A percentile compares a stretch with the other conserved stretches of the same genome.
Conservation (phyloP, 2,797 vertebrate species). For the Cichlasoma orientale region DNA sequence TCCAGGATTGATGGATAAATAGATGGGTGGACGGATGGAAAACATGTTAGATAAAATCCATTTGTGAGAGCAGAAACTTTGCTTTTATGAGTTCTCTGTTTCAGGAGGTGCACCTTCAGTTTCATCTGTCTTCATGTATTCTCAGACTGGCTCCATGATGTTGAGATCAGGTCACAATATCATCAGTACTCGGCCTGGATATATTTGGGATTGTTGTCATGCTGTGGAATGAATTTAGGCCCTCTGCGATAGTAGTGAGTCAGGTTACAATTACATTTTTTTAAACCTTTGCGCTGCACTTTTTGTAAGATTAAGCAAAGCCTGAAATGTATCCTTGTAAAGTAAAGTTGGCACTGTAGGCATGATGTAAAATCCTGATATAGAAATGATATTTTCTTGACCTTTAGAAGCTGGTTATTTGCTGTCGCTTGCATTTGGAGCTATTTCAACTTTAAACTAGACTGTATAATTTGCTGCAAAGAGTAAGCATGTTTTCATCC, state of each 20-base stretch:
- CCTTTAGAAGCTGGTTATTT: neutral
- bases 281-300: neutral
- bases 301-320: neutral
- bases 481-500: slow-evolving; percentile 15
- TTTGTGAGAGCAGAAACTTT: too few relatives aligned
- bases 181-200: neutral
- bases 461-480: slow-evolving; percentile 15
- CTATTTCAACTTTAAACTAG: slow-evolving; percentile 10
- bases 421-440: neutral
- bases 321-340: neutral
- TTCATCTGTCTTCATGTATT: neutral
- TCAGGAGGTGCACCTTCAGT: too few relatives aligned
- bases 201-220: neutral
- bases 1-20: neutral
- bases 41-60: neutral
- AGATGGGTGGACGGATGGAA: neutral
- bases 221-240: neutral
- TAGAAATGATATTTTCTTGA: neutral
- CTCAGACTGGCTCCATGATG: neutral
- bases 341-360: neutral
- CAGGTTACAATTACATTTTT: neutral
- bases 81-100: neutral
- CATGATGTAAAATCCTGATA: neutral
- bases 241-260: neutral
- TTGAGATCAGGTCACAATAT: neutral